These are phyloP conservation scores for Hipparchia semele DNA, from an alignment of 2,888 invertebrate species.

Conservation along the genomic window DNA sequence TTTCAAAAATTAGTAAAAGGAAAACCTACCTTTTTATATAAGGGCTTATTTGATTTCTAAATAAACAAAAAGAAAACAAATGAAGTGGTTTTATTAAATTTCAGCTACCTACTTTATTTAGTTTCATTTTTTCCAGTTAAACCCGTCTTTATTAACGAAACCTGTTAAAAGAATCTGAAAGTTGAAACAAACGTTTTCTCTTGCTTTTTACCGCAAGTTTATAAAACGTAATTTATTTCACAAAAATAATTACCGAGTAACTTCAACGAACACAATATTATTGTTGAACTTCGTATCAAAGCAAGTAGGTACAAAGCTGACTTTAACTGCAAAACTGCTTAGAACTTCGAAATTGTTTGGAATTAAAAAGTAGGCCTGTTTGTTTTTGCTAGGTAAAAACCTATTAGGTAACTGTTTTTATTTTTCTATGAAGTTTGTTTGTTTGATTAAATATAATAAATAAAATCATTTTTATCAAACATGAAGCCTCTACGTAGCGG, in stretches of 20 bases:
- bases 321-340: neutral
- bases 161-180: neutral
- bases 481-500: too few relatives aligned
- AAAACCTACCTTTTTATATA: too few relatives aligned
- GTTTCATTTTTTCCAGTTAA: neutral
- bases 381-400: too few relatives aligned
- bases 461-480: too few relatives aligned
- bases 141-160: neutral
- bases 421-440: too few relatives aligned
- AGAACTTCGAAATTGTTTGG: constrained; percentile 6
- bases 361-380: neutral
- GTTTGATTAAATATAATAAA: too few relatives aligned
- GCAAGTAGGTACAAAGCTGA: constrained; percentile 7
- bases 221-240: neutral
- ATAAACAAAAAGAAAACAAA: neutral
- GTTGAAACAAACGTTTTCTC: neutral
- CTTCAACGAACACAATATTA: neutral
- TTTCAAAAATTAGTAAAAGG: too few relatives aligned
- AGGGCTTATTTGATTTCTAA: too few relatives aligned
- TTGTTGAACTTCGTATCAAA: constrained; percentile 14
- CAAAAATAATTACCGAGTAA: neutral
- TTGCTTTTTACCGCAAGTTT: neutral
- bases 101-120: too few relatives aligned
- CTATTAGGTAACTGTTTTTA: too few relatives aligned
- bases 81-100: neutral